Evolutionary conservation across 2,113 vertebrate species (phyloP), one percentile per base, ranked within the genome.

Genomic region (Rhegmatorhina hoffmannsi): DNA sequence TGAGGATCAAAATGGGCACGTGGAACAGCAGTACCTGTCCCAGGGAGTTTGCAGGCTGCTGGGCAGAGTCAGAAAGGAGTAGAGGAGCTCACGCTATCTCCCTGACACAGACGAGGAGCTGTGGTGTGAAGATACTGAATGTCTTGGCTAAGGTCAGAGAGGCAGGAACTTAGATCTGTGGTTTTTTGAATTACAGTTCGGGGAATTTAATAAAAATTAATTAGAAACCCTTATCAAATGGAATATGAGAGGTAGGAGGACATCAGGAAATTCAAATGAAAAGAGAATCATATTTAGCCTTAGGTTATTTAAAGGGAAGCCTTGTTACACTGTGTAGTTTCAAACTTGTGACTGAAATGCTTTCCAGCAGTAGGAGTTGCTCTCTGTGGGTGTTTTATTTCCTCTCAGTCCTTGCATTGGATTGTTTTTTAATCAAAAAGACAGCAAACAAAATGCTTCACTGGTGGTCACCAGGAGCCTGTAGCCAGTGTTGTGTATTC

Each of bases 381-480:
- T 93, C 59, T 84, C 81, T 36, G 18, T 66, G 68, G 55, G 53
- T 25, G n/a, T 69, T 80, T 66, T 73, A 15, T 81, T 89, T 73
- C 83, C n/a, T 7, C 1, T 81, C 76, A 66, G 8, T 91, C 80
- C 55, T 74, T 84, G 25, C 34, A 28, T 33, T 86, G 72, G 53
- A 40, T 88, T 84, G 59, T 89, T 92, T 72, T 52, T 84, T 96
- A 55, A 92, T 85, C 89, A 92, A 89, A 76, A 63, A 56, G 76
- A 70, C 59, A 73, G 72, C 77, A 84, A 89, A 70, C 80, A 70
- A 50, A 94, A 89, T 52, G 33, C 52, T 84, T 89, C 55, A 46
- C 3, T 81, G 84, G 84, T 88, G 72, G 75, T 85, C 89, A 53
- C 59, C 46, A 53, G 66, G 50, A 69, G n/a, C 72, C 80, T 91